A percentile compares a stretch with the other conserved stretches of the same genome.
These are phyloP conservation scores for Delichon dasypus DNA, from an alignment of 2,797 vertebrate species.

Conservation along the genomic window DNA sequence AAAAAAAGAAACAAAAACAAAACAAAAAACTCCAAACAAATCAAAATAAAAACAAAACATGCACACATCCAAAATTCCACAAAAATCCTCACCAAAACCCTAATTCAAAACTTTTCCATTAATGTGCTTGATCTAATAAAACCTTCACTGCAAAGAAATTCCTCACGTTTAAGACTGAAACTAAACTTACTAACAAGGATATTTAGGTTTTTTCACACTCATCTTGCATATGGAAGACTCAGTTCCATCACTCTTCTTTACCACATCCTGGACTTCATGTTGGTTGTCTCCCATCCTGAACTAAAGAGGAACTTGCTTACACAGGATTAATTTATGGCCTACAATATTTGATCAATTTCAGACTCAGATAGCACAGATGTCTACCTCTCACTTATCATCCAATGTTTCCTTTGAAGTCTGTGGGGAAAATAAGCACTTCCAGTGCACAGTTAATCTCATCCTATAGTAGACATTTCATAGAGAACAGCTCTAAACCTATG, in stretches of 20 bases:
- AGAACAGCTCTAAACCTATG: not conserved
- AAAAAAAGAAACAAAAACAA: not conserved
- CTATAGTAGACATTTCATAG: not conserved
- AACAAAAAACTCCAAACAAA: not conserved
- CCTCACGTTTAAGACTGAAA: not conserved
- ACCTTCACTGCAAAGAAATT: not conserved
- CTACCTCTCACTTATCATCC: not conserved
- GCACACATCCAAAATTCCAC: rapidly evolving
- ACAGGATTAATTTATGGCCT: not conserved
- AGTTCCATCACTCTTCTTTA: not conserved
- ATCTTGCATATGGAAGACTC: not conserved
- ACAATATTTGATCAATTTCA: not conserved
- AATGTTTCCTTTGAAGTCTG: not conserved
- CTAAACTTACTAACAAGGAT: not conserved
- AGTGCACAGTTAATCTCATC: not conserved
- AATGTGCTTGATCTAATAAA: not conserved
- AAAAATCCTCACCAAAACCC: not conserved
- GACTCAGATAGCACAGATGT: not conserved
- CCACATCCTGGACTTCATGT: not conserved
- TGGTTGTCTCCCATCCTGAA: not conserved
- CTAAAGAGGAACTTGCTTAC: not conserved
- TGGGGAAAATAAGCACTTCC: not conserved
- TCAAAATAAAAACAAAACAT: not conserved
- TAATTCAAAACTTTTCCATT: not conserved
- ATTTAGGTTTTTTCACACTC: not conserved